phyloP scores from a whole-genome alignment of 2,797 vertebrate species.

The Orientallactaga sibirica region DNA sequence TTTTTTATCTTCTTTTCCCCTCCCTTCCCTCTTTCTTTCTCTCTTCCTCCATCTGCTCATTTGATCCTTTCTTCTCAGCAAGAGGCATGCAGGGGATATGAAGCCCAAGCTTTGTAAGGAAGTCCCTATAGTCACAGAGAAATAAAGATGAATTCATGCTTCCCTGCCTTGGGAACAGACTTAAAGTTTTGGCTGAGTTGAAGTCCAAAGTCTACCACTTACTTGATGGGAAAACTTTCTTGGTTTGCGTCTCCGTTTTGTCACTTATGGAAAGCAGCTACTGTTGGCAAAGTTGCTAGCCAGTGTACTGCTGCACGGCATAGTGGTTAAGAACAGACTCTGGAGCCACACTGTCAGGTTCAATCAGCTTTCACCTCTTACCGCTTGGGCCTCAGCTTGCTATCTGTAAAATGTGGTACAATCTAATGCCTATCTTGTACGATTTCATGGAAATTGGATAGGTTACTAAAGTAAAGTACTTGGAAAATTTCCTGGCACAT shows the following conservation, averaged over 20 bases:
- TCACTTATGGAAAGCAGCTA: neutral
- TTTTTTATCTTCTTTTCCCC: too few relatives aligned
- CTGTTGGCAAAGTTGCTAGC: neutral
- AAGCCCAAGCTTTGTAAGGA: neutral
- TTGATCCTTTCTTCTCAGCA: neutral
- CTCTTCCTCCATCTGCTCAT: too few relatives aligned
- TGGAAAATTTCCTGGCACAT: neutral
- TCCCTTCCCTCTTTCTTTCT: too few relatives aligned
- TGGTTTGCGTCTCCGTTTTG: neutral
- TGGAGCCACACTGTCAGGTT: neutral
- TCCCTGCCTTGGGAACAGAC: neutral
- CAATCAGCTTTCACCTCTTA: neutral
- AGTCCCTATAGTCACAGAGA: neutral
- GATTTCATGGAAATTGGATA: neutral
- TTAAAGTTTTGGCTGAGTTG: neutral
- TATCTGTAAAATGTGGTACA: neutral
- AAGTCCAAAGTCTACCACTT: neutral
- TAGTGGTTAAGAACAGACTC: neutral
- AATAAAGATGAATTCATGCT: neutral
- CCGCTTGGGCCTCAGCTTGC: neutral
- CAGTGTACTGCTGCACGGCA: neutral
- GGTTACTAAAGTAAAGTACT: neutral
- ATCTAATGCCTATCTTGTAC: neutral
- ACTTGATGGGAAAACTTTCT: neutral
- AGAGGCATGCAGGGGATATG: neutral